These are phyloP conservation scores for Dunckerocampus dactyliophorus DNA, from an alignment of 2,113 vertebrate genomes.

Conservation along the genomic window DNA sequence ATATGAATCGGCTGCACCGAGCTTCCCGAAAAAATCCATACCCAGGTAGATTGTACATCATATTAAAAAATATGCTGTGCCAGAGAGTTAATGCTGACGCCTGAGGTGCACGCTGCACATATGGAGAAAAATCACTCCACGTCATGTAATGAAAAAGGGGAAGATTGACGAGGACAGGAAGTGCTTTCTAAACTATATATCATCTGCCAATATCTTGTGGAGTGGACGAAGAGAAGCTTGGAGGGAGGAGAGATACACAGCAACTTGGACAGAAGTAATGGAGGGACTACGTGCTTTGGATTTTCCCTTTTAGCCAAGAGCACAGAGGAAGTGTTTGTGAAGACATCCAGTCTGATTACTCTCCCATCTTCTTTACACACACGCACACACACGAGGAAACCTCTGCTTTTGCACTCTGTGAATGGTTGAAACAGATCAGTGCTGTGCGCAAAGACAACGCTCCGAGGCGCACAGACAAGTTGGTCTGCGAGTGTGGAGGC, in stretches of 20 bases:
- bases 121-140: conserved; percentile 39
- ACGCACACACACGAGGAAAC: background rate
- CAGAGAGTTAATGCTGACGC: conserved; percentile 28
- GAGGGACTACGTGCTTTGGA: conserved; percentile 32
- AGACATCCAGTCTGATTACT: conserved; percentile 48
- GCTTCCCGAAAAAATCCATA: conserved; percentile 44
- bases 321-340: conserved; percentile 36
- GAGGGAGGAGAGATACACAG: conserved; percentile 8
- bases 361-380: conserved; percentile 35
- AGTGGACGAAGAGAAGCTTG: conserved; percentile 21
- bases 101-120: conserved; percentile 32
- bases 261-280: conserved; percentile 10
- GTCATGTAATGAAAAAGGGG: conserved; percentile 29
- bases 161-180: conserved; percentile 49
- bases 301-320: conserved; percentile 54
- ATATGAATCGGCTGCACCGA: conserved; percentile 45
- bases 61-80: conserved; percentile 21
- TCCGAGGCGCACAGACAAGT: conserved; percentile 42
- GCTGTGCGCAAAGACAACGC: conserved; percentile 31
- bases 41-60: conserved; percentile 40
- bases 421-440: conserved; percentile 34
- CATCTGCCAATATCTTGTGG: conserved; percentile 18
- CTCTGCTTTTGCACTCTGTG: conserved; percentile 14
- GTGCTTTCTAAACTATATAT: conserved; percentile 45
- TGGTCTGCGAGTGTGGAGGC: conserved; percentile 35